Percentiles rank a stretch among this genome's conserved stretches.
Conservation (phyloP, 2,113 vertebrate genomes). For the Neopipo cinnamomea region DNA sequence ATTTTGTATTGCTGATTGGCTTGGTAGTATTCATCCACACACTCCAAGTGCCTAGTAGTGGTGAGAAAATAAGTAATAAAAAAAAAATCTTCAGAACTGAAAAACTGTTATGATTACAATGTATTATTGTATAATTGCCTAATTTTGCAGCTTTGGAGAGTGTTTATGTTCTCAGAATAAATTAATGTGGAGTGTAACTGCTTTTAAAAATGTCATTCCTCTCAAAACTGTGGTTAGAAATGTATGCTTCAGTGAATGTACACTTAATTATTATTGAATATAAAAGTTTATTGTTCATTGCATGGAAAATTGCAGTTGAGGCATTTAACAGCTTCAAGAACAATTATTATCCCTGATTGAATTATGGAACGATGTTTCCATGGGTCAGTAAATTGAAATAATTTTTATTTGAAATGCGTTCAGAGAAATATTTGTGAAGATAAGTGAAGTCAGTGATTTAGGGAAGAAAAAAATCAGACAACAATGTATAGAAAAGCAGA, state of each 20-base stretch:
- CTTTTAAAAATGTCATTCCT: slow-evolving; percentile 42
- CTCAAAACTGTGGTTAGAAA: slow-evolving; percentile 42
- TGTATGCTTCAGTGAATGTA: slow-evolving; percentile 3
- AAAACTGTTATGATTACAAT: neutral
- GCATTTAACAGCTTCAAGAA: slow-evolving; percentile 40
- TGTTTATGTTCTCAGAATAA: slow-evolving; percentile 61
- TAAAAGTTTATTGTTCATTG: slow-evolving; percentile 55
- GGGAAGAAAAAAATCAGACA: neutral
- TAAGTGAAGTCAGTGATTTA: neutral
- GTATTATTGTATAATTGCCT: slow-evolving; percentile 23
- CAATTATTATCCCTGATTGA: neutral
- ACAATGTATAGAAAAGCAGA: neutral
- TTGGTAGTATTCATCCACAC: neutral
- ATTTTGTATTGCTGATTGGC: neutral
- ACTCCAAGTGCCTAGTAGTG: neutral
- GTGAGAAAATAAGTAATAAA: neutral
- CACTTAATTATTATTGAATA: slow-evolving; percentile 34
- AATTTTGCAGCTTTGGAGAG: slow-evolving; percentile 27
- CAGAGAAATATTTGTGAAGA: neutral
- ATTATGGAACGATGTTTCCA: slow-evolving; percentile 6
- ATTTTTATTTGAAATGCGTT: neutral
- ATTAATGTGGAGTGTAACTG: slow-evolving; percentile 39
- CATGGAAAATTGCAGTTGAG: slow-evolving; percentile 17
- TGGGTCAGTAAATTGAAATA: neutral
- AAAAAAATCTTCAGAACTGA: neutral